Conservation (phyloP, 2,888 invertebrate genomes). For the Drosophila sordidula region DNA sequence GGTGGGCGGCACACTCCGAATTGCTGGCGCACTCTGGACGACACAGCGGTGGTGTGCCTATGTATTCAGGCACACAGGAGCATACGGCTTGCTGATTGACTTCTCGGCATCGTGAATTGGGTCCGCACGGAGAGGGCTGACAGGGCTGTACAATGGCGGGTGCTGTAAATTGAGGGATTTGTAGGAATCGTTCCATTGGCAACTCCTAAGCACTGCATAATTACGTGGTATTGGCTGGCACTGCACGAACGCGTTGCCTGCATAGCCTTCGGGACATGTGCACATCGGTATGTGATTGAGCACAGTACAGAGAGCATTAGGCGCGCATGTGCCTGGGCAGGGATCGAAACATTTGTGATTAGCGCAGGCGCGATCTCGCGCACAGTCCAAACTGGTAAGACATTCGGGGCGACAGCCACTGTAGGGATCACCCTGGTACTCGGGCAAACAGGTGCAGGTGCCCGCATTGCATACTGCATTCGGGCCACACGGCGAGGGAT, state of each 20-base stretch:
- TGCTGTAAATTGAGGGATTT: slow-evolving; percentile 56
- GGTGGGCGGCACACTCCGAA: slow-evolving; percentile 88
- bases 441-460: slow-evolving; percentile 85
- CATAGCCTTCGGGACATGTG: slow-evolving; percentile 89
- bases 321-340: slow-evolving; percentile 92
- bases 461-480: slow-evolving; percentile 88
- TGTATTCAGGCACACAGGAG: slow-evolving; percentile 88
- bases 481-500: slow-evolving; percentile 91
- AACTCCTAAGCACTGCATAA: slow-evolving; percentile 45
- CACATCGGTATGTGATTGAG: slow-evolving; percentile 92
- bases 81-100: slow-evolving; percentile 90
- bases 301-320: slow-evolving; percentile 90
- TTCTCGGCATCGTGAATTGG: slow-evolving; percentile 91
- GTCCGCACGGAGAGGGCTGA: slow-evolving; percentile 90
- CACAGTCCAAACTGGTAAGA: slow-evolving; percentile 91
- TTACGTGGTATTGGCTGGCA: slow-evolving; percentile 85
- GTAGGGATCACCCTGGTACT: slow-evolving; percentile 91
- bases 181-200: not conserved
- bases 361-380: slow-evolving; percentile 89
- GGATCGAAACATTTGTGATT: slow-evolving; percentile 91
- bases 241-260: slow-evolving; percentile 90
- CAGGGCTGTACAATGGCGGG: slow-evolving; percentile 86
- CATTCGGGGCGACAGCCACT: slow-evolving; percentile 93
- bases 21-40: slow-evolving; percentile 90
- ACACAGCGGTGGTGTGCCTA: slow-evolving; percentile 90